Evolutionary conservation across 2,888 invertebrate species (phyloP).

Genomic region (Nymphalis polychloros): DNA sequence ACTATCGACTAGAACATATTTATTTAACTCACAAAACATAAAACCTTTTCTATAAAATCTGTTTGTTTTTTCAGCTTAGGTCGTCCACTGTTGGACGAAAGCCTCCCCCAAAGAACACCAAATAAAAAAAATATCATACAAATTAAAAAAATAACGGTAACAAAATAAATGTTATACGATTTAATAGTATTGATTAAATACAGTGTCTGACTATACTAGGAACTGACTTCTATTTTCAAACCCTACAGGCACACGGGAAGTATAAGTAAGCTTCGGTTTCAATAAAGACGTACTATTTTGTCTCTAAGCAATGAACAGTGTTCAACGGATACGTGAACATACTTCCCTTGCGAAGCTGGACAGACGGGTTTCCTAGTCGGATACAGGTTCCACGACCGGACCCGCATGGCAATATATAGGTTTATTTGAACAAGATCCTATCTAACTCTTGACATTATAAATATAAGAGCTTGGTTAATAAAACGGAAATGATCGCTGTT

Average conservation of each 20-base stretch:
- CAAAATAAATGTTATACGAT: background rate
- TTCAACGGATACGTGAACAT: conserved; percentile 50
- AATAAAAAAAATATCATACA: too few species aligned
- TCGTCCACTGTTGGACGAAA: too few species aligned
- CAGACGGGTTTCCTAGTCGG: conserved; percentile 50
- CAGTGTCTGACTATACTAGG: background rate
- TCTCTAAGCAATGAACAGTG: conserved; percentile 25
- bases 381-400: conserved; percentile 47
- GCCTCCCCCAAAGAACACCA: too few species aligned
- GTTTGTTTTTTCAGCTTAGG: too few species aligned
- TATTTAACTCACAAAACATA: too few species aligned
- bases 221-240: conserved; percentile 1
- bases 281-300: conserved; percentile 33
- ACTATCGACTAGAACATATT: too few species aligned
- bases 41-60: too few species aligned
- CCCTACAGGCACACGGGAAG: background rate
- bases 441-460: conserved; percentile 8
- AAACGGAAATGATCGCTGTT: conserved; percentile 3
- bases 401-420: conserved; percentile 43
- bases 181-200: background rate
- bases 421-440: conserved; percentile 37
- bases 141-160: too few species aligned
- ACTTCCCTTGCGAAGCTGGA: conserved; percentile 49
- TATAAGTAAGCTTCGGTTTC: conserved; percentile 10
- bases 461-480: background rate